phyloP scores from a whole-genome alignment of 2,888 invertebrate genomes.

The Drosophila monieri region DNA sequence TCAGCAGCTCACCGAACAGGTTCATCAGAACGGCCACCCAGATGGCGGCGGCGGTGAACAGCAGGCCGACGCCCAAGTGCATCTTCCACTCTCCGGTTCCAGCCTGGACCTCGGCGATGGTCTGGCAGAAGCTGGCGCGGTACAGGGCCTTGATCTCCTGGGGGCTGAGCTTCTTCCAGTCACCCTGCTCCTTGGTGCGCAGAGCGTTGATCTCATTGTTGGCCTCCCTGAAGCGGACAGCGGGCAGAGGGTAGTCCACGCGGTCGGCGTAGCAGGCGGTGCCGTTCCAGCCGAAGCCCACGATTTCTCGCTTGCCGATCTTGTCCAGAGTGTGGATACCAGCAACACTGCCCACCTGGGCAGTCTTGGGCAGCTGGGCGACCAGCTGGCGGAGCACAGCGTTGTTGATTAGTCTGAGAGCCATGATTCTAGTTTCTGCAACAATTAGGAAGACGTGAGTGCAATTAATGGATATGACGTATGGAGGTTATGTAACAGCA shows the following conservation, averaged over 20 bases:
- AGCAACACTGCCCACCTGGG: conserved; percentile 79
- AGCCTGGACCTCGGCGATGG: conserved; percentile 94
- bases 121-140: conserved; percentile 96
- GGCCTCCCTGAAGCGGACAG: conserved; percentile 92
- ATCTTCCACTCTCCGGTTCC: conserved; percentile 81
- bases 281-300: conserved; percentile 95
- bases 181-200: conserved; percentile 97
- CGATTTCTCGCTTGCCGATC: conserved; percentile 95
- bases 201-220: conserved; percentile 91
- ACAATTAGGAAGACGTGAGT: neutral
- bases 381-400: conserved; percentile 78
- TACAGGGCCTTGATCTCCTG: conserved; percentile 98
- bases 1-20: conserved; percentile 72
- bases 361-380: conserved; percentile 67
- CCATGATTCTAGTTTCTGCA: conserved; percentile 68
- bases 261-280: conserved; percentile 91
- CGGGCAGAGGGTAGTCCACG: conserved; percentile 93
- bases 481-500: conserved; percentile 65
- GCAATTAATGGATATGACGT: conserved; percentile 35
- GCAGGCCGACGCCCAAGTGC: conserved; percentile 85
- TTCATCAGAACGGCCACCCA: conserved; percentile 81
- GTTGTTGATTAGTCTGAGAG: conserved; percentile 78
- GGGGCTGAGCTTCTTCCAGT: conserved; percentile 95
- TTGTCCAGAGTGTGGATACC: conserved; percentile 82
- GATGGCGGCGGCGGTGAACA: conserved; percentile 73